Evolutionary conservation across 2,113 vertebrate species (phyloP).

Genomic region (Plectropomus leopardus): DNA sequence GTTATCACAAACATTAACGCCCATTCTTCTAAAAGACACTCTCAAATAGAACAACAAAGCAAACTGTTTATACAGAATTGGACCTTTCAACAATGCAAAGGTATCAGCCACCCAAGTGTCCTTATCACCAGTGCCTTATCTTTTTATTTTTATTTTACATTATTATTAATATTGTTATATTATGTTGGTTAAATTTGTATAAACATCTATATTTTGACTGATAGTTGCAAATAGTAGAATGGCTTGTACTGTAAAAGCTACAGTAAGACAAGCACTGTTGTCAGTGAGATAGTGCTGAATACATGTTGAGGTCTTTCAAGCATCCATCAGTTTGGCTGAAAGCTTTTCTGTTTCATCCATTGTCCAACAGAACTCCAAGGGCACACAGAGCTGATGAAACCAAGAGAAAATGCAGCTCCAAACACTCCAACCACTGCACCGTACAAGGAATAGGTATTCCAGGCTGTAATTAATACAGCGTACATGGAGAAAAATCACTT

Average conservation of each 20-base stretch:
- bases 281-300: background rate
- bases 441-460: background rate
- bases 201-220: background rate
- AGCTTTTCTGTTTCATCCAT: background rate
- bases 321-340: background rate
- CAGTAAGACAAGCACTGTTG: background rate
- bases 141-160: background rate
- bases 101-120: no score
- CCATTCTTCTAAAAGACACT: no score
- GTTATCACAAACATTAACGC: no score
- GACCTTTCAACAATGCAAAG: no score
- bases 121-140: background rate
- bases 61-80: no score
- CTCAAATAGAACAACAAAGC: no score
- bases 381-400: slow-evolving; percentile 26
- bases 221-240: background rate
- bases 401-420: background rate
- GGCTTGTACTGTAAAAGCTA: background rate
- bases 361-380: background rate
- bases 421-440: background rate
- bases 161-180: background rate
- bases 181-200: background rate
- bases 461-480: background rate
- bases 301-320: background rate
- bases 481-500: background rate